phyloP scores from a whole-genome alignment of 2,888 invertebrate species.

The Linyphia triangularis region DNA sequence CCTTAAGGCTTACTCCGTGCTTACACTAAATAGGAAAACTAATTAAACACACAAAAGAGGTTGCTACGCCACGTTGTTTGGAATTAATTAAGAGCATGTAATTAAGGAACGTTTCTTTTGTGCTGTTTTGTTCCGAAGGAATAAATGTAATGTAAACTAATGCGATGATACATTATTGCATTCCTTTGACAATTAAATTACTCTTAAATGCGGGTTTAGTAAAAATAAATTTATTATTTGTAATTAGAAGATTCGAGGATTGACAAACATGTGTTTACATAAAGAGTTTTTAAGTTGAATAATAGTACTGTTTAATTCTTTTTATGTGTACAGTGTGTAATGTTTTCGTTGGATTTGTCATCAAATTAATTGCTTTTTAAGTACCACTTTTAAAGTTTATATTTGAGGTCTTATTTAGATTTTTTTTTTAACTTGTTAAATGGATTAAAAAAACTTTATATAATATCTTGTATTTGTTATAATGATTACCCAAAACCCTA shows the following conservation, averaged over 20 bases:
- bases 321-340: not conserved
- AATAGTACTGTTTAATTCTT: no score
- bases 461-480: no score
- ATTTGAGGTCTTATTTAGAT: no score
- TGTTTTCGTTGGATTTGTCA: not conserved
- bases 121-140: not conserved
- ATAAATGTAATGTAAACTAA: not conserved
- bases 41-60: constrained; percentile 36
- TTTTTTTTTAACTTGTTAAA: no score
- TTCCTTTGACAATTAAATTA: constrained; percentile 1
- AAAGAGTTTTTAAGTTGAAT: not conserved
- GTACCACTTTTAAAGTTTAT: not conserved
- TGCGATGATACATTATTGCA: not conserved
- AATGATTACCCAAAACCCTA: no score
- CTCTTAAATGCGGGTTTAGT: constrained; percentile 12
- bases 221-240: constrained; percentile 10
- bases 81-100: constrained; percentile 28
- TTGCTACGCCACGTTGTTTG: not conserved
- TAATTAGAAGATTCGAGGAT: not conserved
- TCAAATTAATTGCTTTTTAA: no score
- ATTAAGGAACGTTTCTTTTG: constrained; percentile 14
- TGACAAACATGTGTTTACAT: not conserved
- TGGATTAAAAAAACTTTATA: no score
- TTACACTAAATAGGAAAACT: constrained; percentile 33
- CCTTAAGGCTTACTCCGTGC: not conserved